These are phyloP conservation scores for Pachypanchax playfairii DNA, from an alignment of 2,113 vertebrate genomes.

Conservation along the genomic window DNA sequence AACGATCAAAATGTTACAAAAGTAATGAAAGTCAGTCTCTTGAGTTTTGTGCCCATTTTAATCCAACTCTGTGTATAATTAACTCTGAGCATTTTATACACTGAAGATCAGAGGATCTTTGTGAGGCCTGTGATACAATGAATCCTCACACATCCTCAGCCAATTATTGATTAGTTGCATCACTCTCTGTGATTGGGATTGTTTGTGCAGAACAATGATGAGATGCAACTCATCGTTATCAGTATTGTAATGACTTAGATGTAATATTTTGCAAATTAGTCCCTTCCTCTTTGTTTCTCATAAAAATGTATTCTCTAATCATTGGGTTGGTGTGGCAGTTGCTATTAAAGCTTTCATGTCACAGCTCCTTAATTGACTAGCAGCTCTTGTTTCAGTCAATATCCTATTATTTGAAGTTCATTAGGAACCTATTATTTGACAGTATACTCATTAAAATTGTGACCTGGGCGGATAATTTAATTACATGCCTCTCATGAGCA, in stretches of 20 bases:
- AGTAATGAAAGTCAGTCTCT: conserved; percentile 27
- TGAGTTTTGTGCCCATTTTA: conserved; percentile 28
- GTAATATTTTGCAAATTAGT: conserved; percentile 18
- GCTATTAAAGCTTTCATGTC: conserved; percentile 35
- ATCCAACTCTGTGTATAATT: conserved; percentile 46
- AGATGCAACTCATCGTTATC: conserved; percentile 19
- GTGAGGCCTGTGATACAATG: conserved; percentile 47
- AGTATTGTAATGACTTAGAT: conserved; percentile 34
- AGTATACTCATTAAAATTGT: conserved; percentile 43
- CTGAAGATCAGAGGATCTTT: conserved; percentile 64
- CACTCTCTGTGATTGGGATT: conserved; percentile 35
- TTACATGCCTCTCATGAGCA: conserved; percentile 1
- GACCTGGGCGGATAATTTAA: conserved; percentile 37
- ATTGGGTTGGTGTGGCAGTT: neutral
- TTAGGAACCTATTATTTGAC: conserved; percentile 49
- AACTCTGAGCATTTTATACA: conserved; percentile 59
- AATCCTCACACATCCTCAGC: conserved; percentile 51
- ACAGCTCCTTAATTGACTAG: conserved; percentile 41
- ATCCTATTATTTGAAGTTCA: conserved; percentile 53
- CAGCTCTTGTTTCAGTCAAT: conserved; percentile 48
- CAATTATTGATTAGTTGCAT: conserved; percentile 72
- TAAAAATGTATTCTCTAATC: conserved; percentile 29
- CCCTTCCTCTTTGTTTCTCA: conserved; percentile 17
- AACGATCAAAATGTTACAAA: conserved; percentile 24
- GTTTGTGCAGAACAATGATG: conserved; percentile 19